Percentiles rank a stretch among this genome's conserved stretches.
Conservation (phyloP, 2,888 invertebrate species). For the Eudasyphora cyanicolor region DNA sequence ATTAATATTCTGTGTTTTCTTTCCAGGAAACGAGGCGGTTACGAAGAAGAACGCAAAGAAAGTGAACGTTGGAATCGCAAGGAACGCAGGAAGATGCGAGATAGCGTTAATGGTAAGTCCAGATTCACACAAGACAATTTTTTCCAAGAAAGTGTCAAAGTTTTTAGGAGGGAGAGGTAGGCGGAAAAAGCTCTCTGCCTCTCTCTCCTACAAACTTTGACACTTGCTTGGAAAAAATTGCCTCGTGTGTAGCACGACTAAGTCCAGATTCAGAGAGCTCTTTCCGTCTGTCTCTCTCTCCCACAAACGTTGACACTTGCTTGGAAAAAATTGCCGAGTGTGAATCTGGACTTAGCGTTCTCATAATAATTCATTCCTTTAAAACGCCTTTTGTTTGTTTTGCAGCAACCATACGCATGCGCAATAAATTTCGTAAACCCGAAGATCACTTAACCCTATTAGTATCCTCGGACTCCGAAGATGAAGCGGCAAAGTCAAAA, state of each 20-base stretch:
- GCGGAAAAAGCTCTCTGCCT: too few relatives aligned
- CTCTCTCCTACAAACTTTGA: too few relatives aligned
- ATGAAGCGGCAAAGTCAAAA: conserved; percentile 58
- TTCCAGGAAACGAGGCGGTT: conserved; percentile 79
- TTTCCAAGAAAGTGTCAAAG: too few relatives aligned
- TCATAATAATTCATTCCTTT: neutral
- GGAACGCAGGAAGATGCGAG: conserved; percentile 77
- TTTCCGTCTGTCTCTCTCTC: too few relatives aligned
- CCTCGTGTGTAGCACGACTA: too few relatives aligned
- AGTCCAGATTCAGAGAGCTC: too few relatives aligned
- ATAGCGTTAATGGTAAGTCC: conserved; percentile 76
- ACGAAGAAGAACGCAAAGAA: conserved; percentile 78
- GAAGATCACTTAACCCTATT: conserved; percentile 71
- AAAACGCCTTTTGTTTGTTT: neutral
- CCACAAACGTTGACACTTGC: too few relatives aligned
- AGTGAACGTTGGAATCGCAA: conserved; percentile 76
- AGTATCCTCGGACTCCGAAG: conserved; percentile 75
- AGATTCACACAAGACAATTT: too few relatives aligned
- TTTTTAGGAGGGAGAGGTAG: too few relatives aligned
- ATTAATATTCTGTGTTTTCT: neutral
- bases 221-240: too few relatives aligned
- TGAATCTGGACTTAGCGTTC: too few relatives aligned
- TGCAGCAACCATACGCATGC: conserved; percentile 75
- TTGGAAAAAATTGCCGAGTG: too few relatives aligned
- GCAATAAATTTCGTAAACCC: conserved; percentile 71